Evolutionary conservation across 1,140 invertebrate genomes (phyloP).

Genomic region (Diuraphis noxia): DNA sequence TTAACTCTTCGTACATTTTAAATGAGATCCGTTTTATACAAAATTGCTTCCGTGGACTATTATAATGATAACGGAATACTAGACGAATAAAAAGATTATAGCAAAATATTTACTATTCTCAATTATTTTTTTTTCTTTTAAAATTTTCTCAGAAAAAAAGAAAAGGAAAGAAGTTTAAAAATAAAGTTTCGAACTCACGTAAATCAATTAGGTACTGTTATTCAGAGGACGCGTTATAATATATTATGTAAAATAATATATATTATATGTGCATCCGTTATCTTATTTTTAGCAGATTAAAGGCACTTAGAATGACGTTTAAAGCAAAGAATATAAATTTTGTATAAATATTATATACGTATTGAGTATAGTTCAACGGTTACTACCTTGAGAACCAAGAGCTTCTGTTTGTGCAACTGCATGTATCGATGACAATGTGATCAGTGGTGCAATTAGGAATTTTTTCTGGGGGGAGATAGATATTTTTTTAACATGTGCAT

Average conservation of each 20-base stretch:
- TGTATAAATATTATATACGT: background rate
- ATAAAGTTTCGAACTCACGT: background rate
- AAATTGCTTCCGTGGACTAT: slow-evolving; percentile 42
- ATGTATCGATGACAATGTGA: too few relatives aligned
- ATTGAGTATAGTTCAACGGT: too few relatives aligned
- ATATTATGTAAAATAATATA: too few relatives aligned
- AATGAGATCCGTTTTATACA: slow-evolving; percentile 47
- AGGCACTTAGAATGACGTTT: background rate
- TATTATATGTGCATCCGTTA: background rate
- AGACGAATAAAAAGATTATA: slow-evolving; percentile 1
- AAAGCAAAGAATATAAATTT: background rate
- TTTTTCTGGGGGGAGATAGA: too few relatives aligned
- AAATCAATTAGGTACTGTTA: background rate
- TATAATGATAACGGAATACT: slow-evolving; percentile 9
- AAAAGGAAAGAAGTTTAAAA: background rate
- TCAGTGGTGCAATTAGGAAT: too few relatives aligned
- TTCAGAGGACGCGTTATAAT: background rate
- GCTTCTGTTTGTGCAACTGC: too few relatives aligned
- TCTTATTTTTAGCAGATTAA: background rate
- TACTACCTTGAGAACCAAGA: too few relatives aligned
- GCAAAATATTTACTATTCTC: background rate
- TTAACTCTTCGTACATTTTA: slow-evolving; percentile 50
- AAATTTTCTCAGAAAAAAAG: background rate
- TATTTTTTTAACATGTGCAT: too few relatives aligned
- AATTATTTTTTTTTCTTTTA: background rate